phyloP scores from a whole-genome alignment of 2,888 invertebrate species.

The Emmelina monodactyla region DNA sequence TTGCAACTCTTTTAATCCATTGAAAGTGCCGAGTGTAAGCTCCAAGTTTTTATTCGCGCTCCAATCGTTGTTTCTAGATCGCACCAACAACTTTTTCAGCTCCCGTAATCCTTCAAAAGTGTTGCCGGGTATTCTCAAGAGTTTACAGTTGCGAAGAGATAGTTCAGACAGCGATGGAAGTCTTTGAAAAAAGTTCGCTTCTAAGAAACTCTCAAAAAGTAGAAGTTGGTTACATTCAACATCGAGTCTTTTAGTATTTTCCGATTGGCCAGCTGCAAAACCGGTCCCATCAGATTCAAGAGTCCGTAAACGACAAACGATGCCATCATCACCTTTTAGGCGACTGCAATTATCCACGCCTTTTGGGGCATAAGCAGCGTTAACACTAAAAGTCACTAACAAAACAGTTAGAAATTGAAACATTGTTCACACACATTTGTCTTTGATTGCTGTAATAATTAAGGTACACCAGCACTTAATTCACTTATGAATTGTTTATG shows the following conservation, averaged over 20 bases:
- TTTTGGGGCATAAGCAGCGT: conserved; percentile 47
- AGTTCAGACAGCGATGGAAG: conserved; percentile 79
- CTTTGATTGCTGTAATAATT: conserved; percentile 12
- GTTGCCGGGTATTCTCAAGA: conserved; percentile 77
- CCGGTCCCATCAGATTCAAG: conserved; percentile 74
- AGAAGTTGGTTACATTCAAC: conserved; percentile 81
- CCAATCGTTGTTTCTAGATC: conserved; percentile 85
- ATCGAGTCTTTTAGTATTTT: conserved; percentile 76
- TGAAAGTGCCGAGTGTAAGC: conserved; percentile 74
- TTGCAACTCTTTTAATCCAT: conserved; percentile 80
- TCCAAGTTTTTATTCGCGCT: conserved; percentile 77
- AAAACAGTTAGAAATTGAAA: conserved; percentile 58
- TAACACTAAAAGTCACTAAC: conserved; percentile 60
- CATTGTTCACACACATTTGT: conserved; percentile 61
- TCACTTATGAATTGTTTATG: conserved; percentile 30
- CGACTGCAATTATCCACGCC: conserved; percentile 49
- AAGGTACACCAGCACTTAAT: conserved; percentile 18
- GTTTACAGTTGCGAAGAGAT: conserved; percentile 79
- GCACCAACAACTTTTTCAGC: conserved; percentile 79
- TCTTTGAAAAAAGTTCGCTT: conserved; percentile 76
- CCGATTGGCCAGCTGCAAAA: conserved; percentile 67
- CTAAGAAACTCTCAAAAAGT: conserved; percentile 80
- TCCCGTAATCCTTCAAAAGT: conserved; percentile 83
- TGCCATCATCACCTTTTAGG: conserved; percentile 54
- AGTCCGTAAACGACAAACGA: conserved; percentile 74